phyloP scores from a whole-genome alignment of 2,113 vertebrate genomes.

The Corynorhinus townsendii region DNA sequence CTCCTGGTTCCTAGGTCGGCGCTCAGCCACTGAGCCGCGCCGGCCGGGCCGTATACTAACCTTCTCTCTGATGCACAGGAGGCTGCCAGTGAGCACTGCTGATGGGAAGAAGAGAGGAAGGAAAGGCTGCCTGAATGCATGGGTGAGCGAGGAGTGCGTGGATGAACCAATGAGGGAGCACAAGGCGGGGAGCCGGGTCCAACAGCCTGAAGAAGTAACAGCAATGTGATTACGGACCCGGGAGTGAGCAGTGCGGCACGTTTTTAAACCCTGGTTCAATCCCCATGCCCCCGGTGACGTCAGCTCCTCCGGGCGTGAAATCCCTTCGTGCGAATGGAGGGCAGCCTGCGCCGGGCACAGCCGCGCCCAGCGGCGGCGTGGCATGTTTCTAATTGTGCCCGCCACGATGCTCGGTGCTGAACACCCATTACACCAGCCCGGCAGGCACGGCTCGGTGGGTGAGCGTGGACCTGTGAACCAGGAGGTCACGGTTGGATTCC shows the following conservation, averaged over 20 bases:
- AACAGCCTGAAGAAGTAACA: no score
- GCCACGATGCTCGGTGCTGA: no score
- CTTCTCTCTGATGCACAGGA: neutral
- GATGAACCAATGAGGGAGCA: neutral
- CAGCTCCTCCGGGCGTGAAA: no score
- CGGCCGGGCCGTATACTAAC: neutral
- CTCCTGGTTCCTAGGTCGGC: no score
- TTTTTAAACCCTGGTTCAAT: neutral
- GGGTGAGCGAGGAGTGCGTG: neutral
- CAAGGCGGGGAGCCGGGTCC: neutral
- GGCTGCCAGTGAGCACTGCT: neutral
- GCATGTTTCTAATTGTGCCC: rapidly evolving
- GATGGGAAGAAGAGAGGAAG: neutral
- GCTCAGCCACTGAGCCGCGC: no score
- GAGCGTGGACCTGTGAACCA: no score
- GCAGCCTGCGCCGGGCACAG: rapidly evolving
- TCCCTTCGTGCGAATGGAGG: neutral
- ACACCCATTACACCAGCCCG: no score
- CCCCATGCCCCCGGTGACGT: rapidly evolving
- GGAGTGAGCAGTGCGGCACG: neutral
- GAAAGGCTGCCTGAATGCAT: neutral
- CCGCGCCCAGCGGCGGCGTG: rapidly evolving
- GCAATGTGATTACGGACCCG: no score
- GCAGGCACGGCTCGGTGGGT: no score
- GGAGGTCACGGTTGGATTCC: no score